Conservation (phyloP, 2,113 vertebrate genomes). For the Herpailurus yagouaroundi region DNA sequence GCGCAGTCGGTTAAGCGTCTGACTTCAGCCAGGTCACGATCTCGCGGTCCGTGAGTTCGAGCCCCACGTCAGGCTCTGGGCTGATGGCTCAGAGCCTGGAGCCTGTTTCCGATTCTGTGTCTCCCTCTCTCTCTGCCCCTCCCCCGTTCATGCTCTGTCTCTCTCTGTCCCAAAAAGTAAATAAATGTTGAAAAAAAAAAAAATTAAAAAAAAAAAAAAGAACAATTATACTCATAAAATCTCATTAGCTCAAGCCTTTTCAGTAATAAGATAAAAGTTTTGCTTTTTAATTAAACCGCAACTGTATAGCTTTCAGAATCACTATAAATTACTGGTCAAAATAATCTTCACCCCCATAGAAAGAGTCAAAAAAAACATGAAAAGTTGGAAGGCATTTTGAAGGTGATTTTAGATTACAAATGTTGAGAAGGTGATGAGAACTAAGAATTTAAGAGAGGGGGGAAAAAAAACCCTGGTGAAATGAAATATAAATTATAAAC, state of each 20-base stretch:
- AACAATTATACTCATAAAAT: constrained; percentile 5
- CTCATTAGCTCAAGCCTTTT: not conserved
- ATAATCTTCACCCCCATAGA: not conserved
- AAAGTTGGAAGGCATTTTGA: not conserved
- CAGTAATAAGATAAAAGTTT: not conserved
- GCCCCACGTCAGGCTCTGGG: too few species aligned
- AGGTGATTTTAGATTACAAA: not conserved
- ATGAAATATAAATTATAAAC: not conserved
- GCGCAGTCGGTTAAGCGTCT: too few species aligned
- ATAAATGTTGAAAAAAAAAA: too few species aligned
- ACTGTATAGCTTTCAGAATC: constrained; percentile 11
- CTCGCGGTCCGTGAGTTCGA: too few species aligned
- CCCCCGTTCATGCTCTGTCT: too few species aligned
- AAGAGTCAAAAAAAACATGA: not conserved
- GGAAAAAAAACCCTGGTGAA: not conserved
- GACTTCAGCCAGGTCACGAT: too few species aligned
- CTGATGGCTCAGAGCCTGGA: too few species aligned
- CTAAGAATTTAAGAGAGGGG: constrained; percentile 14
- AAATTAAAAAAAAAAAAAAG: too few species aligned
- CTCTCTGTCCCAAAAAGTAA: too few species aligned
- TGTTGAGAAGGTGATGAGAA: not conserved
- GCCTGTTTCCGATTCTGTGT: too few species aligned
- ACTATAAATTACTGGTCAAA: not conserved
- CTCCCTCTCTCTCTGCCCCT: too few species aligned
- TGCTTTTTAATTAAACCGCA: not conserved